Evolutionary conservation across 2,113 vertebrate species (phyloP).

Genomic region (Phalacrocorax brasilianus): DNA sequence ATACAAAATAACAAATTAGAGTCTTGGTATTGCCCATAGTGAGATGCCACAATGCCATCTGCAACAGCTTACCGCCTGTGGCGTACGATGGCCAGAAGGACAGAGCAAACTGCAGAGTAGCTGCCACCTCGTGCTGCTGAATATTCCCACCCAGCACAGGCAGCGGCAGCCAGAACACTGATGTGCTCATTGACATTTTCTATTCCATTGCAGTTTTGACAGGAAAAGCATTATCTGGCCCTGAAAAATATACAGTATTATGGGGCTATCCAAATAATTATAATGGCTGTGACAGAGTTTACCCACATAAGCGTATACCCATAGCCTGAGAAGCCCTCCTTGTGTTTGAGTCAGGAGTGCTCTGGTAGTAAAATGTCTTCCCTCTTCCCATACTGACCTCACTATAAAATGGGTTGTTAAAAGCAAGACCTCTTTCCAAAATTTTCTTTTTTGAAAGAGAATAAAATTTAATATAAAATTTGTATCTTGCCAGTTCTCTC

Average conservation of each 20-base stretch:
- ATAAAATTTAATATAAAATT: background rate
- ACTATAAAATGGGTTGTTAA: background rate
- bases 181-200: background rate
- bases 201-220: background rate
- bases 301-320: accelerated
- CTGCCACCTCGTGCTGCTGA: background rate
- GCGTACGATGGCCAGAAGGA: background rate
- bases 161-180: background rate
- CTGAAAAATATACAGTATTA: background rate
- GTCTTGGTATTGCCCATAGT: background rate
- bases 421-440: background rate
- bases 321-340: background rate
- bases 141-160: accelerated
- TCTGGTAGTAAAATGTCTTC: background rate
- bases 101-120: background rate
- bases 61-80: background rate
- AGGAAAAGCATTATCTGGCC: background rate
- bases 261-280: background rate
- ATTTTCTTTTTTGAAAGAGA: background rate
- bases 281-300: background rate
- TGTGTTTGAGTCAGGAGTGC: background rate
- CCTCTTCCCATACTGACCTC: background rate
- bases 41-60: background rate
- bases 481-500: background rate
- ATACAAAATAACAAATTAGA: background rate